A percentile compares a stretch with the other conserved stretches of the same genome.
Evolutionary conservation across 1,140 invertebrate species (phyloP).

Genomic region (Sycobia sp.): DNA sequence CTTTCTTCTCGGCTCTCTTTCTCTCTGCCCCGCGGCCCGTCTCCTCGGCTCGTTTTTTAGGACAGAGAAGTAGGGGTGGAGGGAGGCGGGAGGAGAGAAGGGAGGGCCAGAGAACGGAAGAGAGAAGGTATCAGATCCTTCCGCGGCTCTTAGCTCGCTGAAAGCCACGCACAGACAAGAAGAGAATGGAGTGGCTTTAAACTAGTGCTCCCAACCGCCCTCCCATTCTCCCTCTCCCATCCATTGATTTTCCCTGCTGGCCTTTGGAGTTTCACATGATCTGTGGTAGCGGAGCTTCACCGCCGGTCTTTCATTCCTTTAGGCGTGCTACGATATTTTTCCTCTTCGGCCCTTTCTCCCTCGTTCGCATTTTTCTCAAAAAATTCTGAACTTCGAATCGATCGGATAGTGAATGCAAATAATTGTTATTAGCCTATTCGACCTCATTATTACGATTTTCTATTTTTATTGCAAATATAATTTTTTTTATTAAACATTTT

Average conservation of each 20-base stretch:
- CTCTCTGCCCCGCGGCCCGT: background rate
- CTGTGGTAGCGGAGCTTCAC: background rate
- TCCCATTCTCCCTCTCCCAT: background rate
- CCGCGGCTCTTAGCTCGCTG: conserved; percentile 14
- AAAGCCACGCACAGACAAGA: conserved; percentile 12
- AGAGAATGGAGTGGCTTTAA: conserved; percentile 26
- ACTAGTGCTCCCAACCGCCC: conserved; percentile 31
- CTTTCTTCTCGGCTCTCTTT: no score
- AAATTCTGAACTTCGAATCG: no score
- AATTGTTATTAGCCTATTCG: no score
- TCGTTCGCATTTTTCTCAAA: no score
- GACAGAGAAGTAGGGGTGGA: no score
- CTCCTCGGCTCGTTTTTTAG: conserved; percentile 10
- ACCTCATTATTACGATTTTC: no score
- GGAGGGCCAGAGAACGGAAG: no score
- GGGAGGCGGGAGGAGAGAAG: background rate
- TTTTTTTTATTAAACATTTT: no score
- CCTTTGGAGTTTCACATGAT: background rate
- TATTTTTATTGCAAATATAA: no score
- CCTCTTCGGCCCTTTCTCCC: no score
- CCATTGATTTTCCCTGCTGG: conserved; percentile 4
- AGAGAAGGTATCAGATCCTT: no score
- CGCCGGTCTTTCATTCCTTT: background rate
- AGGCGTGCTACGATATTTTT: background rate
- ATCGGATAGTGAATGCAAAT: no score